These are phyloP conservation scores for Puma concolor DNA, from an alignment of 2,113 vertebrate genomes.

Conservation along the genomic window DNA sequence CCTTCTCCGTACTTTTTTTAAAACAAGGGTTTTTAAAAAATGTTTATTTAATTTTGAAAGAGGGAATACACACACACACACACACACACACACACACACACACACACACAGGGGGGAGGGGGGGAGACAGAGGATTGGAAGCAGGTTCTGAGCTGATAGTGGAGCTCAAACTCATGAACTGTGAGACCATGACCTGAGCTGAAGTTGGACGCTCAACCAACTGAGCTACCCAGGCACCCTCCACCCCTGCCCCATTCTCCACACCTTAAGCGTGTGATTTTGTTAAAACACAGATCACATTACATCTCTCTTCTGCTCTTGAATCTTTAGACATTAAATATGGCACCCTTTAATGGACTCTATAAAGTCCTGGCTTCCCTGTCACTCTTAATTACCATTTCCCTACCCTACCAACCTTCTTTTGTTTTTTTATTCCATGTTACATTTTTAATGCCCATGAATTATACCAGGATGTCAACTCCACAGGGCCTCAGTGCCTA, in stretches of 20 bases:
- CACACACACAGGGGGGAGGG: too few species aligned
- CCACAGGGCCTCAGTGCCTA: background rate
- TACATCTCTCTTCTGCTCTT: background rate
- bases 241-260: background rate
- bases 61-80: too few species aligned
- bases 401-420: background rate
- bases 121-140: too few species aligned
- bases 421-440: background rate
- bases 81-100: too few species aligned
- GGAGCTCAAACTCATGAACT: too few species aligned
- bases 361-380: background rate
- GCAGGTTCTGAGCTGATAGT: too few species aligned
- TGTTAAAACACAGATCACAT: background rate
- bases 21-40: too few species aligned
- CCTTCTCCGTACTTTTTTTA: background rate
- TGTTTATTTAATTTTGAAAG: too few species aligned
- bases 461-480: background rate
- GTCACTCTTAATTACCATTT: background rate
- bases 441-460: background rate
- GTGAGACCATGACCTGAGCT: too few species aligned
- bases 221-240: too few species aligned
- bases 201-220: too few species aligned
- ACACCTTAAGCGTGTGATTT: background rate
- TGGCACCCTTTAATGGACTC: too few species aligned
- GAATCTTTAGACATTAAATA: background rate